Conservation (phyloP, 2,888 invertebrate species). For the Latheticus oryzae region DNA sequence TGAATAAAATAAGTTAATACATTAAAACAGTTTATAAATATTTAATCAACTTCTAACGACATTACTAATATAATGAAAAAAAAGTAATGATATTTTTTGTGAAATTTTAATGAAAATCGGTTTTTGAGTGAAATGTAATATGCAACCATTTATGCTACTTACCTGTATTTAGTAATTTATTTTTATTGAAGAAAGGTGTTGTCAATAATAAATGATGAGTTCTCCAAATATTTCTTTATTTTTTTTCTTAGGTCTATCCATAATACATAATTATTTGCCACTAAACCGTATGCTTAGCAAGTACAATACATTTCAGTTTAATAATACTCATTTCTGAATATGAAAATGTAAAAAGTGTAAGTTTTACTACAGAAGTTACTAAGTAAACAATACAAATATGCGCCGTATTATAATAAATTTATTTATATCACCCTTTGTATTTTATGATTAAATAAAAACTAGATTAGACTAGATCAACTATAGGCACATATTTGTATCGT, state of each 20-base stretch:
- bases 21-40: constrained; percentile 30
- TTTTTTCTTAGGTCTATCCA: constrained; percentile 57
- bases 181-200: constrained; percentile 3
- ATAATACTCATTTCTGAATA: constrained; percentile 61
- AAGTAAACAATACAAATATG: constrained; percentile 39
- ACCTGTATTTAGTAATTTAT: constrained; percentile 7
- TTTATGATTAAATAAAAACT: constrained; percentile 54
- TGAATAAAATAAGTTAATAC: constrained; percentile 25
- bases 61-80: too few species aligned
- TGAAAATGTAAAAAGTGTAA: constrained; percentile 62
- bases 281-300: constrained; percentile 62
- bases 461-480: constrained; percentile 55
- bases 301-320: constrained; percentile 60
- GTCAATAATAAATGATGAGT: constrained; percentile 6
- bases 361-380: constrained; percentile 54
- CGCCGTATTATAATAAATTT: constrained; percentile 43
- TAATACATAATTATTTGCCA: constrained; percentile 63
- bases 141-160: constrained; percentile 14
- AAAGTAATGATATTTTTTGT: too few species aligned
- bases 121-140: constrained; percentile 9
- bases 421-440: constrained; percentile 57
- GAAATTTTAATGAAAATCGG: constrained; percentile 25
- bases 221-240: constrained; percentile 57
- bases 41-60: constrained; percentile 20
- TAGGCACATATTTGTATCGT: constrained; percentile 49